These are phyloP conservation scores for Chionoecetes opilio DNA, from an alignment of 1,140 invertebrate genomes.

Conservation along the genomic window DNA sequence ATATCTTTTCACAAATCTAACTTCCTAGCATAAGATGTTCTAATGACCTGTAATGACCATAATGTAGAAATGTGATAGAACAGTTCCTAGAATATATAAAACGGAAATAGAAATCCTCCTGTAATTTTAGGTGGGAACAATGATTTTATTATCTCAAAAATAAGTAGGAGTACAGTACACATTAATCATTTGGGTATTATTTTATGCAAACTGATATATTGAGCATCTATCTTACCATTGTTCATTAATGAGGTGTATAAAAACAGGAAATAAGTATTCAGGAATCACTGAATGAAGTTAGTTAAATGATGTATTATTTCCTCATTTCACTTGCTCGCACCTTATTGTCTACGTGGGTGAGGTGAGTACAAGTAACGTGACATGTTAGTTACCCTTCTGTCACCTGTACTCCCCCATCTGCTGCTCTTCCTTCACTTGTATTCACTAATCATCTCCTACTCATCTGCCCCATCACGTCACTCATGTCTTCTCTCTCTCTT, in stretches of 20 bases:
- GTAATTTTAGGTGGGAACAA: background rate
- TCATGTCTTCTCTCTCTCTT: too few relatives aligned
- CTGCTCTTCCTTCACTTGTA: background rate
- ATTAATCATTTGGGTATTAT: background rate
- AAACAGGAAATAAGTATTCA: background rate
- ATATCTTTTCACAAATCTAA: background rate
- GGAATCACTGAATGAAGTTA: too few relatives aligned
- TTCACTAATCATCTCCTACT: background rate
- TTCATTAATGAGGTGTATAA: background rate
- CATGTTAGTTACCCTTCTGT: background rate
- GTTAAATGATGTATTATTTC: background rate
- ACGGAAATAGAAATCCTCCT: background rate
- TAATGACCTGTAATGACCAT: constrained; percentile 33
- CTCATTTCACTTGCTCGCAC: too few relatives aligned
- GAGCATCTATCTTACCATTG: background rate
- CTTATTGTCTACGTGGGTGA: too few relatives aligned
- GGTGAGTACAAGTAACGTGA: too few relatives aligned
- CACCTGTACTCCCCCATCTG: background rate
- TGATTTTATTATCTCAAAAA: background rate
- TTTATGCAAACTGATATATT: constrained; percentile 33
- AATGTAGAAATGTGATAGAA: constrained; percentile 39
- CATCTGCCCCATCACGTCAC: too few relatives aligned
- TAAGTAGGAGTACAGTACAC: background rate
- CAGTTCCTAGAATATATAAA: constrained; percentile 10
- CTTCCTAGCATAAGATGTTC: constrained; percentile 9